Conservation (phyloP, 1,140 invertebrate species). For the Hestina assimilis region DNA sequence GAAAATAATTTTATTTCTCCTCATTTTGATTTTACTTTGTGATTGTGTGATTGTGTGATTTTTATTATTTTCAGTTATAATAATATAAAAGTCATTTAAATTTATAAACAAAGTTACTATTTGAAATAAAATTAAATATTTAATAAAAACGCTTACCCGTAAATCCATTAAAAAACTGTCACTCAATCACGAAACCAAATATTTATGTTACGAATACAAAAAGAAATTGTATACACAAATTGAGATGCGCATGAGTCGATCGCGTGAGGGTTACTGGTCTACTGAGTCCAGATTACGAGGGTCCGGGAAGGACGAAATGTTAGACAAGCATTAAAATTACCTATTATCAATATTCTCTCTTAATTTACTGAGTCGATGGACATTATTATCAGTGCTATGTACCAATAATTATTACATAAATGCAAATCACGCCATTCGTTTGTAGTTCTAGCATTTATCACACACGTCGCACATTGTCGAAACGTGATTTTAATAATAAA, state of each 20-base stretch:
- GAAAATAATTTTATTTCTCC: too few relatives aligned
- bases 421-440: background rate
- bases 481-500: background rate
- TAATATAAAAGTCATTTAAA: background rate
- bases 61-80: too few relatives aligned
- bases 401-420: background rate
- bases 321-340: background rate
- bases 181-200: constrained; percentile 27
- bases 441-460: background rate
- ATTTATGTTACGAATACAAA: constrained; percentile 1
- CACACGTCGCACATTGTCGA: background rate
- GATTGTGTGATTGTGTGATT: too few relatives aligned
- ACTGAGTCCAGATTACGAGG: background rate
- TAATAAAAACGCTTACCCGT: constrained; percentile 41
- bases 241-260: constrained; percentile 2
- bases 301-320: background rate
- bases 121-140: constrained; percentile 4
- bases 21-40: too few relatives aligned
- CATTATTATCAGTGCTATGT: background rate
- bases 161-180: constrained; percentile 56
- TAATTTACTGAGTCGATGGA: background rate
- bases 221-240: background rate
- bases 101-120: background rate
- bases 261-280: constrained; percentile 1
- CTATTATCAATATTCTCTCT: background rate